Evolutionary conservation across 2,797 vertebrate species (phyloP), one percentile per base, ranked within the genome.

Genomic region (Macroramphosus scolopax): DNA sequence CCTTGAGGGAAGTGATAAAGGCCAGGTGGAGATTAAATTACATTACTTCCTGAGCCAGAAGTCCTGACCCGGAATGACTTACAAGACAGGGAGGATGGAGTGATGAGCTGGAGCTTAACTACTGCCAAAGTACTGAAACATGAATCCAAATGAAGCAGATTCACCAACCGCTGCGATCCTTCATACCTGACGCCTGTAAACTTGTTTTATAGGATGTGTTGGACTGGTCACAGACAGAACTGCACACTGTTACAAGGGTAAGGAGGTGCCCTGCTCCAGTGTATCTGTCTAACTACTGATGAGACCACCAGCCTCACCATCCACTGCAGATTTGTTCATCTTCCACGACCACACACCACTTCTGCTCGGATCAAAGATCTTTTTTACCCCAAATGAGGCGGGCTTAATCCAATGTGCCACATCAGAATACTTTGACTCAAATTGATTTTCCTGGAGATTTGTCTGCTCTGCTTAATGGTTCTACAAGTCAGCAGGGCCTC

Each of bases 21-120:
- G 70, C 80, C 72, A 83, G 77, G 78, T 83, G 75, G 68, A 78
- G 77, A 88, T 86, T 81, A 78, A 82, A 83, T 86, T 74, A 79
- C 78, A 82, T 84, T 73, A 62, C 84, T 81, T 82, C 68, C 62
- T 67, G 57, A 32, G 54, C 76, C 75, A 80, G 66, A 64, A 60
- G 76, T 73, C 54, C 30, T 81, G 85, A 84, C 83, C 84, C 75
- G 55, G 66, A 82, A 71, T 77, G 77, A 83, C 72, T 79, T 83
- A 86, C 78, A 83, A 81, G 72, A 72, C 62, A 54, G 53, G 61
- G 61, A 73, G 72, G 80, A 76, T 31, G 51, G 63, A 67, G 63
- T 40, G 46, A 60, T 74, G 78, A 72, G 72, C 62, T 49, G 46
- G 5, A 9, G 53, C 32, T 56, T 76, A 78, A 70, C 52, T 62